Percentiles rank a stretch among this genome's conserved stretches.
Conservation (phyloP, 2,888 invertebrate genomes). For the Melitaea athalia region DNA sequence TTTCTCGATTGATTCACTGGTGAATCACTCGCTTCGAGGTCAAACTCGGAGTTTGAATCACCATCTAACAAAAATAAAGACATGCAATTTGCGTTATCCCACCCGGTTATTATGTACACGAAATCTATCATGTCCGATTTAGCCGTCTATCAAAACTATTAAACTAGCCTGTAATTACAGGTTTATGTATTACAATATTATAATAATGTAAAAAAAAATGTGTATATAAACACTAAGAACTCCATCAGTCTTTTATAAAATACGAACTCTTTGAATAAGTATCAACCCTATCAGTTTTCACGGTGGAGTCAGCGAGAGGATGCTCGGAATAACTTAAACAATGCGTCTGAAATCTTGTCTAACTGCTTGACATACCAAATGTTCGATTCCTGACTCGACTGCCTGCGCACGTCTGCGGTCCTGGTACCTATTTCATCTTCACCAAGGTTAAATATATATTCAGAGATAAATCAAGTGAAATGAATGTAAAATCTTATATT, state of each 20-base stretch:
- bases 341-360: conserved; percentile 79
- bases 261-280: neutral
- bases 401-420: conserved; percentile 45
- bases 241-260: neutral
- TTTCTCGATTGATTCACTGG: conserved; percentile 53
- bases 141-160: conserved; percentile 31
- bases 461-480: conserved; percentile 19
- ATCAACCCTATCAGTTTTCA: conserved; percentile 57
- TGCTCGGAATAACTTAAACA: conserved; percentile 73
- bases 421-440: conserved; percentile 26
- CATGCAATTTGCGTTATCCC: conserved; percentile 39
- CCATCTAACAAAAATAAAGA: conserved; percentile 52
- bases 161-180: conserved; percentile 24
- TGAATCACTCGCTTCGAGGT: conserved; percentile 61
- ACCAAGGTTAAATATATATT: conserved; percentile 28
- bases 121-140: conserved; percentile 30
- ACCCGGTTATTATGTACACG: conserved; percentile 35
- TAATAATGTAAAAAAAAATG: neutral
- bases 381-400: conserved; percentile 56
- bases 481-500: neutral
- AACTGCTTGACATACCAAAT: conserved; percentile 74
- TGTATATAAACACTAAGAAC: neutral
- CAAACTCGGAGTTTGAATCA: conserved; percentile 55
- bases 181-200: conserved; percentile 3
- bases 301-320: conserved; percentile 57